A percentile compares a stretch with the other conserved stretches of the same genome.
Conservation (phyloP, 2,113 vertebrate species). For the Catharus minimus region DNA sequence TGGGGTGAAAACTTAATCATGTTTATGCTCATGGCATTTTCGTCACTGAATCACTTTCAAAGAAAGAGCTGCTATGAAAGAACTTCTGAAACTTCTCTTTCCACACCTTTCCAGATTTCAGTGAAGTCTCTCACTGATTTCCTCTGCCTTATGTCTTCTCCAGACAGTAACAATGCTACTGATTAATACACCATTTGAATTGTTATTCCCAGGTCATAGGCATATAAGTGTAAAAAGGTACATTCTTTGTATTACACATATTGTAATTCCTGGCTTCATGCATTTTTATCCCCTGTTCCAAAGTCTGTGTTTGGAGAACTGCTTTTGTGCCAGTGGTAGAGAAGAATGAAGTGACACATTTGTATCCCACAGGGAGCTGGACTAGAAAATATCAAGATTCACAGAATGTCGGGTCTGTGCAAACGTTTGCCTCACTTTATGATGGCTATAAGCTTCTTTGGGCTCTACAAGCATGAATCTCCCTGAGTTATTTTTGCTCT, state of each 20-base stretch:
- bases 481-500: background rate
- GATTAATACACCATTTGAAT: background rate
- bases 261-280: background rate
- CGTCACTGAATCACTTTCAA: background rate
- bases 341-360: slow-evolving; percentile 1
- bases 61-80: background rate
- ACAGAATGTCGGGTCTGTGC: background rate
- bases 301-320: background rate
- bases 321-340: background rate
- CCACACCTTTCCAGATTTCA: background rate
- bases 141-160: background rate
- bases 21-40: background rate
- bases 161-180: background rate
- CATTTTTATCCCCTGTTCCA: background rate
- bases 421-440: background rate
- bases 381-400: background rate
- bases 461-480: background rate
- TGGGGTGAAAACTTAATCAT: background rate
- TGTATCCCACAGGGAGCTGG: background rate
- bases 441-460: background rate
- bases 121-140: background rate
- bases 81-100: background rate
- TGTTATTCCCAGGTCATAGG: background rate
- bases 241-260: background rate
- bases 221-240: background rate